A percentile compares a stretch with the other conserved stretches of the same genome.
phyloP scores from a whole-genome alignment of 2,888 invertebrate species.

The Trachelus tabidus region DNA sequence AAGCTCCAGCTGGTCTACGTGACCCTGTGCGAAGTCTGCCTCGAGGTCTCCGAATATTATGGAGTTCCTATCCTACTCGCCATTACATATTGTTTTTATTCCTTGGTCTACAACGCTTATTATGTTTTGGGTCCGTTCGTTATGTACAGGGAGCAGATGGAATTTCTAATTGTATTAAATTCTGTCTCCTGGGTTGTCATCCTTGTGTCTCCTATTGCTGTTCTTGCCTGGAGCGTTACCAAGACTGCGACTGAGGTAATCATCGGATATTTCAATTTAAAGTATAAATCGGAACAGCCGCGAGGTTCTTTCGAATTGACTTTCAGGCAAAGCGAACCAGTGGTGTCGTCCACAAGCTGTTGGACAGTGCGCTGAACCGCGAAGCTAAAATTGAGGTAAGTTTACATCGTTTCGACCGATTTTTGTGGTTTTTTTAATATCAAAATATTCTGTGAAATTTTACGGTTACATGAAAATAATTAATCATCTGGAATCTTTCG shows the following conservation, averaged over 20 bases:
- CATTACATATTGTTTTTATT: slow-evolving; percentile 14
- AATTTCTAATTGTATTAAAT: not conserved
- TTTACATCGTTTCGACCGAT: not conserved
- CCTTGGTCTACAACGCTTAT: slow-evolving; percentile 29
- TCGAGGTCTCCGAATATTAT: slow-evolving; percentile 32
- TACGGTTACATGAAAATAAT: not conserved
- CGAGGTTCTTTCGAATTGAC: not conserved
- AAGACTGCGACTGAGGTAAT: slow-evolving; percentile 18
- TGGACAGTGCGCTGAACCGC: slow-evolving; percentile 14
- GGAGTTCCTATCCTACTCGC: slow-evolving; percentile 27
- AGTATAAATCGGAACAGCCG: fast-evolving
- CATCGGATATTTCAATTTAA: not conserved
- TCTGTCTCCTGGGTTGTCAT: slow-evolving; percentile 8
- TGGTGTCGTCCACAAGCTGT: slow-evolving; percentile 20
- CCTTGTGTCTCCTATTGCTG: slow-evolving; percentile 18
- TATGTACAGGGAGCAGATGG: not conserved
- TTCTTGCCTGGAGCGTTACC: slow-evolving; percentile 14
- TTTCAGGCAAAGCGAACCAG: slow-evolving; percentile 26
- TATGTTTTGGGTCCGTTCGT: slow-evolving; percentile 16
- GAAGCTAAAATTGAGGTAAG: slow-evolving; percentile 28
- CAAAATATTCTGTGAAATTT: not conserved
- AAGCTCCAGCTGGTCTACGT: slow-evolving; percentile 18
- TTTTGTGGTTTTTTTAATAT: not conserved
- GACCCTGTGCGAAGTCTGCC: slow-evolving; percentile 28
- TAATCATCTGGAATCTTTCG: not conserved